Evolutionary conservation across 2,888 invertebrate genomes (phyloP).

Genomic region (Eupithecia vulgata): DNA sequence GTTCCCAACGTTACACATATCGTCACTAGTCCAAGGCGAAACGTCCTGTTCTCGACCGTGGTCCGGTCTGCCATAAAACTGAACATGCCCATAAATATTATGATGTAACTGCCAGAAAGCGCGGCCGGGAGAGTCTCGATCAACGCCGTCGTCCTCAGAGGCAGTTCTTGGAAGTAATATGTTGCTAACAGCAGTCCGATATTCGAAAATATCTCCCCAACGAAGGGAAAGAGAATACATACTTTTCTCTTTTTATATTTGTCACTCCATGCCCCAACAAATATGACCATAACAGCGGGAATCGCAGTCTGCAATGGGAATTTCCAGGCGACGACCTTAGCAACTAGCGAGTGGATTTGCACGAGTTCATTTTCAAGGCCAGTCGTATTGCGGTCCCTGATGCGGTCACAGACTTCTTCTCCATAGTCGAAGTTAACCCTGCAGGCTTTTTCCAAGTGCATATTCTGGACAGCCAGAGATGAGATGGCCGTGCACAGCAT

Average conservation of each 20-base stretch:
- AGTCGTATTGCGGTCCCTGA: slow-evolving; percentile 71
- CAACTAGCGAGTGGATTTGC: slow-evolving; percentile 79
- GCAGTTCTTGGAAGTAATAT: slow-evolving; percentile 82
- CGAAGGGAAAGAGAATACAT: slow-evolving; percentile 83
- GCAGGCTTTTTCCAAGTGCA: slow-evolving; percentile 85
- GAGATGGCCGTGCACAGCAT: slow-evolving; percentile 87
- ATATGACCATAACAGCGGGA: slow-evolving; percentile 83
- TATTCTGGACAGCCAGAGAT: slow-evolving; percentile 83
- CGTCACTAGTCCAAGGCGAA: slow-evolving; percentile 85
- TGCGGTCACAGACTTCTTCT: slow-evolving; percentile 81
- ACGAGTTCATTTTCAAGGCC: slow-evolving; percentile 71
- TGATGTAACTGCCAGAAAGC: slow-evolving; percentile 84
- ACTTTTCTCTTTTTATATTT: slow-evolving; percentile 84
- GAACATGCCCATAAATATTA: slow-evolving; percentile 85
- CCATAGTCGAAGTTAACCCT: slow-evolving; percentile 80
- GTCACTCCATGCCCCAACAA: slow-evolving; percentile 86
- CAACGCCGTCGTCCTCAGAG: slow-evolving; percentile 77
- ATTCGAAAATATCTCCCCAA: slow-evolving; percentile 82
- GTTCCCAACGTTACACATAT: slow-evolving; percentile 81
- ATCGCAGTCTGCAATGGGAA: slow-evolving; percentile 84
- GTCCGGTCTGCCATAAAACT: slow-evolving; percentile 86
- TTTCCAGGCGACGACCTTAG: slow-evolving; percentile 83
- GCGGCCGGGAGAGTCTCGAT: slow-evolving; percentile 85
- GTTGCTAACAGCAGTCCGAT: slow-evolving; percentile 82
- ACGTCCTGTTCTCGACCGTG: slow-evolving; percentile 84